phyloP scores from a whole-genome alignment of 2,797 vertebrate species.

The Tenualosa thibaudeaui region DNA sequence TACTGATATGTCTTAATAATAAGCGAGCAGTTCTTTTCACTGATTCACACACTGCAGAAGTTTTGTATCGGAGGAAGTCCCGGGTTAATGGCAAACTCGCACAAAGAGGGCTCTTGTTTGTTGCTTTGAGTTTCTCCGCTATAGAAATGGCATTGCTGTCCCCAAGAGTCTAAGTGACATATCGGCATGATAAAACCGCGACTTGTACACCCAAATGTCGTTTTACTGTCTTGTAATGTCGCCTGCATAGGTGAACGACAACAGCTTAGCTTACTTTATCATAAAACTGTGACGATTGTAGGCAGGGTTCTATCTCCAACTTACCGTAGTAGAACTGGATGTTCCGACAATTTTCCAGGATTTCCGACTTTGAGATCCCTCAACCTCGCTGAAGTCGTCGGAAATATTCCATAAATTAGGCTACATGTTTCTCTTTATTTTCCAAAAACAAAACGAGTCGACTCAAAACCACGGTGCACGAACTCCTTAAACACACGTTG shows the following conservation, averaged over 20 bases:
- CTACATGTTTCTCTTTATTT: conserved; percentile 12
- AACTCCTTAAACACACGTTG: background rate
- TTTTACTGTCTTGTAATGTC: background rate
- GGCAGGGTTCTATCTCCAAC: background rate
- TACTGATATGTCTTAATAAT: background rate
- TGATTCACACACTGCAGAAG: background rate
- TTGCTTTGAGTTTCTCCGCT: background rate
- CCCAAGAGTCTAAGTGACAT: background rate
- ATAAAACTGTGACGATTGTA: background rate
- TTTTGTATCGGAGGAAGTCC: background rate
- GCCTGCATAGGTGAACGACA: background rate
- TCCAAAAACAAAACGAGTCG: background rate
- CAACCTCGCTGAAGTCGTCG: background rate
- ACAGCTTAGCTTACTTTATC: background rate
- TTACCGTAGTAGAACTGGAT: background rate
- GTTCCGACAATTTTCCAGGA: background rate
- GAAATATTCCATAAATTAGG: conserved; percentile 1
- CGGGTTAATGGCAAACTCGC: background rate
- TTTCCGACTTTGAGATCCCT: background rate
- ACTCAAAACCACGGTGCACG: background rate
- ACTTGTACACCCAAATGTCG: background rate
- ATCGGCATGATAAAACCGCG: background rate
- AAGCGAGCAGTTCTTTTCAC: background rate
- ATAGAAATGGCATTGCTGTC: background rate
- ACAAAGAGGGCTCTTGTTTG: background rate